Conservation (phyloP, 2,888 invertebrate genomes). For the Polylopha cassiicola region DNA sequence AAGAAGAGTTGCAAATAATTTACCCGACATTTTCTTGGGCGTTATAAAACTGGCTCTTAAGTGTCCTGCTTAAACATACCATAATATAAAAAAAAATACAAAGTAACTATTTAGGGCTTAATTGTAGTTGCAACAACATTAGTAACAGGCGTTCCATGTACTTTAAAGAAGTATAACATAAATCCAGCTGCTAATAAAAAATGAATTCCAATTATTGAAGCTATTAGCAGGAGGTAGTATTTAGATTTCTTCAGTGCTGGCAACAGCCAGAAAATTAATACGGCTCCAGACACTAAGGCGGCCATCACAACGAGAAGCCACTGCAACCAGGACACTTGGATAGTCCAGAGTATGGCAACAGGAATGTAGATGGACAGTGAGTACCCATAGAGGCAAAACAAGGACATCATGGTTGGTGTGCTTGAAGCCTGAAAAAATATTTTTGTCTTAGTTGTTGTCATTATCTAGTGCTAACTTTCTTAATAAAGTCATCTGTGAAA, state of each 20-base stretch:
- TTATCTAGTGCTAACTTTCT: too few relatives aligned
- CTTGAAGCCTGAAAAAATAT: conserved; percentile 63
- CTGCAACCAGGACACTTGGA: conserved; percentile 88
- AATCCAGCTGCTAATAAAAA: conserved; percentile 90
- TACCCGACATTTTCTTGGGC: too few relatives aligned
- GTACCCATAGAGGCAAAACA: conserved; percentile 97
- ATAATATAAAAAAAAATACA: conserved; percentile 16
- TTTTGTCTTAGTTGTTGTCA: too few relatives aligned
- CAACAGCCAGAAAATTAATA: conserved; percentile 88
- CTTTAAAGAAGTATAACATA: conserved; percentile 88
- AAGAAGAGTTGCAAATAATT: too few relatives aligned
- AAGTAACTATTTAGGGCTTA: conserved; percentile 26
- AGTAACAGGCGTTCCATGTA: conserved; percentile 47
- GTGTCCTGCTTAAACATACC: conserved; percentile 16
- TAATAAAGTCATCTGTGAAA: too few relatives aligned
- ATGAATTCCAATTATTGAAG: conserved; percentile 85
- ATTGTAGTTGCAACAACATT: conserved; percentile 27
- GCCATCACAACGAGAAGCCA: conserved; percentile 92
- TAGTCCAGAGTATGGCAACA: conserved; percentile 93
- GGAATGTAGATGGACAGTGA: conserved; percentile 96
- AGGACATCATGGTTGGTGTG: conserved; percentile 85
- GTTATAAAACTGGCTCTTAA: background rate
- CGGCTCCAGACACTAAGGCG: conserved; percentile 89
- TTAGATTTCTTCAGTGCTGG: conserved; percentile 84
- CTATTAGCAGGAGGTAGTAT: conserved; percentile 58